phyloP scores from a whole-genome alignment of 1,140 invertebrate genomes.

The Wiebesia pumilae region DNA sequence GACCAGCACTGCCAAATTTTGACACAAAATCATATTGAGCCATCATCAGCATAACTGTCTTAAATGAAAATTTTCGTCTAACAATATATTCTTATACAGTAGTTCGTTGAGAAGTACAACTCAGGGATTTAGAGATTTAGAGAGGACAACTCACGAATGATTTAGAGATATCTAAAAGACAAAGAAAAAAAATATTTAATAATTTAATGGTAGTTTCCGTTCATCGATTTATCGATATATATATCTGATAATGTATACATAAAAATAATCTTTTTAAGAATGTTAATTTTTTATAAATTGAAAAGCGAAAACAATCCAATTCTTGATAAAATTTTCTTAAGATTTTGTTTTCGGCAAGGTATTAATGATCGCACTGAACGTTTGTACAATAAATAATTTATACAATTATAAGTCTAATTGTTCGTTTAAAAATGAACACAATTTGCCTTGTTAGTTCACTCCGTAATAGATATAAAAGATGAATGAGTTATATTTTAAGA shows the following conservation, averaged over 20 bases:
- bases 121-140: too few relatives aligned
- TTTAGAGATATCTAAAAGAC: constrained; percentile 30
- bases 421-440: constrained; percentile 28
- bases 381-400: constrained; percentile 45
- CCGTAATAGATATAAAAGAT: constrained; percentile 29
- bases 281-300: constrained; percentile 8
- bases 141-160: constrained; percentile 8
- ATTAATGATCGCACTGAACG: constrained; percentile 1
- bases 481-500: constrained; percentile 30
- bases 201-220: constrained; percentile 4
- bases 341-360: not conserved
- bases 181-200: not conserved
- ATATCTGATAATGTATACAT: not conserved
- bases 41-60: constrained; percentile 32
- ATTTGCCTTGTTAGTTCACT: constrained; percentile 48
- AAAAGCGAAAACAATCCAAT: not conserved
- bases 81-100: constrained; percentile 17
- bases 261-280: not conserved
- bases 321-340: not conserved
- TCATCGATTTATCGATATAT: not conserved
- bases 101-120: constrained; percentile 28
- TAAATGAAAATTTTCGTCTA: not conserved
- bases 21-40: constrained; percentile 61
- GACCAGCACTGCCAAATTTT: constrained; percentile 78
- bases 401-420: constrained; percentile 38